Conservation (phyloP, 1,140 invertebrate genomes). For the Solenopsis fugax region DNA sequence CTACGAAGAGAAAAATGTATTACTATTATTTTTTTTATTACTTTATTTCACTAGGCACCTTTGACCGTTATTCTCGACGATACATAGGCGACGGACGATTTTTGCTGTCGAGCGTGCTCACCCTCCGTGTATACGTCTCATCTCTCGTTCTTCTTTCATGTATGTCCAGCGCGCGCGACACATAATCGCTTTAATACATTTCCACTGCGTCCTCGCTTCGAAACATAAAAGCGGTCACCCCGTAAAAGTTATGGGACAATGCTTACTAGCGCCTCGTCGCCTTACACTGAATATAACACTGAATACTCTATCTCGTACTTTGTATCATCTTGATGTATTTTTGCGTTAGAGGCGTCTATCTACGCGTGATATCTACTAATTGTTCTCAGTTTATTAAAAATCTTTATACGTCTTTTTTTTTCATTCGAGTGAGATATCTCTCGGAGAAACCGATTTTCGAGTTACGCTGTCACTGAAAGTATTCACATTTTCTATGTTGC, state of each 20-base stretch:
- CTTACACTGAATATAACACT: conserved; percentile 16
- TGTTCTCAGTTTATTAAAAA: not conserved
- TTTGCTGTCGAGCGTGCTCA: conserved; percentile 47
- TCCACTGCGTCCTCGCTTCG: conserved; percentile 57
- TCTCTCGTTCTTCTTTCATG: conserved; percentile 7
- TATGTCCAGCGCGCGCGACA: conserved; percentile 36
- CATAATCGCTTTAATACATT: conserved; percentile 77
- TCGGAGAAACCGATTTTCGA: not conserved
- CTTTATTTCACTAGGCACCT: not conserved
- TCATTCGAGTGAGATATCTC: not conserved
- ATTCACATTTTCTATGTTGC: not conserved
- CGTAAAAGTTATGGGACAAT: conserved; percentile 72
- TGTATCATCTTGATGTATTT: not conserved
- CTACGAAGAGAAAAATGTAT: not conserved
- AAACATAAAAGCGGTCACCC: conserved; percentile 70
- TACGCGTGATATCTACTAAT: not conserved
- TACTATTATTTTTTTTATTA: not conserved
- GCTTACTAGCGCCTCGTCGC: conserved; percentile 13
- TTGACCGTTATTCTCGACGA: conserved; percentile 36
- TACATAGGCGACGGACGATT: conserved; percentile 26
- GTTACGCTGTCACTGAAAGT: no score
- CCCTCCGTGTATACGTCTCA: conserved; percentile 20
- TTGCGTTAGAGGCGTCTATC: not conserved
- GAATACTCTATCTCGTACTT: conserved; percentile 33
- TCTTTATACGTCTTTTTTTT: not conserved